phyloP scores from a whole-genome alignment of 2,888 invertebrate genomes.

The Epiblema foenella region DNA sequence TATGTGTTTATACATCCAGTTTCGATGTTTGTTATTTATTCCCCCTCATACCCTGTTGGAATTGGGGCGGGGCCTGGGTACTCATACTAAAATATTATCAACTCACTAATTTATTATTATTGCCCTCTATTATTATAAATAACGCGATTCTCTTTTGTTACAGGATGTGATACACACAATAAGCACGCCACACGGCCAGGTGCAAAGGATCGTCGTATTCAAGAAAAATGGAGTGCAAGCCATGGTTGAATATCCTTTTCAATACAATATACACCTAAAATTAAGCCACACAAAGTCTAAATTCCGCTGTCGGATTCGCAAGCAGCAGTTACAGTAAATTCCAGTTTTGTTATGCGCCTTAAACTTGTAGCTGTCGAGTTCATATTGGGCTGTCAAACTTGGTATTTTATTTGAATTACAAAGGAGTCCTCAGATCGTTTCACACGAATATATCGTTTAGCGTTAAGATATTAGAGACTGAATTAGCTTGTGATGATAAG shows the following conservation, averaged over 20 bases:
- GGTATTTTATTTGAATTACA: background rate
- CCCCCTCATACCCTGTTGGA: no score
- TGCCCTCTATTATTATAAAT: background rate
- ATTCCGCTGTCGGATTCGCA: background rate
- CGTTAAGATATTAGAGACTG: no score
- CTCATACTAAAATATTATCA: no score
- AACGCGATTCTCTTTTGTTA: slow-evolving; percentile 75
- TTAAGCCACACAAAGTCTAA: background rate
- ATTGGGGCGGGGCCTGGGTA: no score
- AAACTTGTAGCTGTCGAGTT: background rate
- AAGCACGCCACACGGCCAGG: slow-evolving; percentile 97
- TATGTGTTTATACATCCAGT: no score
- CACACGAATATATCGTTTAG: background rate
- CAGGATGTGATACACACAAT: slow-evolving; percentile 99
- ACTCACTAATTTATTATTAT: background rate
- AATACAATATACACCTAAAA: slow-evolving; percentile 55
- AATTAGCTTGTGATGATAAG: background rate
- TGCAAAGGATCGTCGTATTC: slow-evolving; percentile 98
- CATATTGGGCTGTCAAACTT: background rate
- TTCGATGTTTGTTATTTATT: no score
- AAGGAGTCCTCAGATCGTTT: background rate
- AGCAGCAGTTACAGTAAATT: background rate
- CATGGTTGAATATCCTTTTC: slow-evolving; percentile 99
- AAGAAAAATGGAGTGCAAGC: slow-evolving; percentile 99
- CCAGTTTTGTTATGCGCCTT: background rate